Base-by-base conservation (phyloP, 2,797 vertebrate species). In the Somateria mollissima region DNA sequence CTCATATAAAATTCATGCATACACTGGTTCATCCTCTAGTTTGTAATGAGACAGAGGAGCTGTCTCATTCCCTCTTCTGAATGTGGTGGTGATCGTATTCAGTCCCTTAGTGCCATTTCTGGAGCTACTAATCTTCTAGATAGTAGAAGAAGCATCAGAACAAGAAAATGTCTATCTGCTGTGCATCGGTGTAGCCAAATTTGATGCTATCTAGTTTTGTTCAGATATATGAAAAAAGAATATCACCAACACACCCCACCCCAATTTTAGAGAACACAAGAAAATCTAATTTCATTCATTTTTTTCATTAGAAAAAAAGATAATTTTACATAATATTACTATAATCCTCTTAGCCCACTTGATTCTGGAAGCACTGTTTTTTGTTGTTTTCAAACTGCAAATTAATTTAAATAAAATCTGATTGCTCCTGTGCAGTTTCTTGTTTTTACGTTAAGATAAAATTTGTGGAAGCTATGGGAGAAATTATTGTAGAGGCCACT, bases 401-500 rank as follows among this genome's bases (percentile, higher is more conserved):
- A 66, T 82, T 49, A 49, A 76, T 82, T 91, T 73, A 41, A 73
- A 25, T 20, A 84, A 56, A 41, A 39, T 13, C 8, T 8, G 9
- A 70, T 72, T 60, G 4, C 32, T 91, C 27, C 20, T 76, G 30
- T 76, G 27, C 36, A 81, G 30, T 28, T 78, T 91, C 66, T 53
- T 67, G 5, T 81, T 87, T 72, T n/a, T 20, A 32, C 0, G 0
- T 15, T 34, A 67, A 93, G 67, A 60, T 27, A 86, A 81, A 93
- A 84, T 84, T 91, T 82, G 61, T 95, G 84, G 71, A 93, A 79
- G 61, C 57, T 39, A 37, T 8, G 13, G 43, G 60, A 93, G 43
- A 89, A 92, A 92, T 73, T 91, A 30, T n/a, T 45, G 53, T 41
- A 87, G 86, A 93, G 83, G 80, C 88, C 64, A 67, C 39, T 79